Evolutionary conservation across 2,113 vertebrate genomes (phyloP), one percentile per base, ranked within the genome.

Genomic region (Phaethornis superciliosus): DNA sequence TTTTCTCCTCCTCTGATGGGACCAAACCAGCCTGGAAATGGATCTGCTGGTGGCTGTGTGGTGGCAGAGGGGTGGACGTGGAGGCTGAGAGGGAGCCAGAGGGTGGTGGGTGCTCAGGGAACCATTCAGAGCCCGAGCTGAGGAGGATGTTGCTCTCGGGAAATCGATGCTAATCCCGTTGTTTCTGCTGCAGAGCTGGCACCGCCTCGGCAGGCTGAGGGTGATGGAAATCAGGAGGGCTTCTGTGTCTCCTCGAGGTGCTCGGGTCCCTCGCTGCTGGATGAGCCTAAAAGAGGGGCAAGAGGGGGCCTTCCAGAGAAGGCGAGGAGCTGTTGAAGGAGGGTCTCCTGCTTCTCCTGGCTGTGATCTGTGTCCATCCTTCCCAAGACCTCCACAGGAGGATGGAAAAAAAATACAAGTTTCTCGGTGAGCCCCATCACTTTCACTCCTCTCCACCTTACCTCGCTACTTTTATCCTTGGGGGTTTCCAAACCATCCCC

Each of bases 91-190:
- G 40, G 62, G 80, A 65, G 59, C 54, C 15, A 2, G 0, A 3
- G 56, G 59, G 30, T 4, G 3, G 7, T 0, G 79, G 79, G 65
- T 11, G 56, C 75, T 28, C 19, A 22, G 0, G 35, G 17, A 49
- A 47, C 2, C 2, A 17, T 21, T 20, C 2, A 10, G 74, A 62
- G 65, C 81, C 64, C 7, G 2, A 3, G 18, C 54, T 1, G 18
- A 42, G 82, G 88, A 64, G 82, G 88, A 64, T 40, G 71, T 59
- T 54, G 91, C 71, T 83, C 6, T 0, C 0, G 5, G 68, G 28
- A 28, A 47, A 94, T 95, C 77, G 32, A 95, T 92, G 91, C 77
- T 93, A 94, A 95, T 86, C 83, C 51, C 22, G 2, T 90, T 90
- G 42, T 63, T 28, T 33, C 42, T 0, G 60, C 91, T 9, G 92